Conservation (phyloP, 2,113 vertebrate genomes). For the Paradoxurus hermaphroditus region DNA sequence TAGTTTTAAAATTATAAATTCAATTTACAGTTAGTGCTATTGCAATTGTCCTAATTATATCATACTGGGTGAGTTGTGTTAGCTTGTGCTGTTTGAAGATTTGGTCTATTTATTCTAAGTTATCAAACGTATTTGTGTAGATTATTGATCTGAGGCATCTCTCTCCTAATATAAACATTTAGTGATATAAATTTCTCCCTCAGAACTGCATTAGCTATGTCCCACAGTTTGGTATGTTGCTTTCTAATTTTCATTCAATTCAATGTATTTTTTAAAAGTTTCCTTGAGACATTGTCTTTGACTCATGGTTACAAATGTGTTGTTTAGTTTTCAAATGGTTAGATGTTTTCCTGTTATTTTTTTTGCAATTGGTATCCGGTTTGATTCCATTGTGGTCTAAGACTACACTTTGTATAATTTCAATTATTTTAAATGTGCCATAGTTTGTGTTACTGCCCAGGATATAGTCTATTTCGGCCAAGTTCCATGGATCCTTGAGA, state of each 20-base stretch:
- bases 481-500: not conserved
- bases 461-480: not conserved
- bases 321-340: not conserved
- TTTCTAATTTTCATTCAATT: not conserved
- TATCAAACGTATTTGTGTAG: not conserved
- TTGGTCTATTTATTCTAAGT: not conserved
- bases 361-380: not conserved
- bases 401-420: not conserved
- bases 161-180: not conserved
- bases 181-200: not conserved
- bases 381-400: not conserved
- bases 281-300: not conserved
- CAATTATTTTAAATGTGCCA: not conserved
- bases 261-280: not conserved
- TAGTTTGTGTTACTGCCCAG: not conserved
- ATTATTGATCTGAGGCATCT: not conserved
- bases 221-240: not conserved
- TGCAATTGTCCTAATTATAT: not conserved
- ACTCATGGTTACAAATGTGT: not conserved
- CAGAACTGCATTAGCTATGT: not conserved
- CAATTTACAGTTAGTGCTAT: not conserved
- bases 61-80: not conserved
- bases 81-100: not conserved
- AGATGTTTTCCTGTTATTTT: not conserved
- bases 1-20: not conserved